Base-by-base conservation (phyloP, 2,888 invertebrate genomes). In the Noctuana brunneofusca region DNA sequence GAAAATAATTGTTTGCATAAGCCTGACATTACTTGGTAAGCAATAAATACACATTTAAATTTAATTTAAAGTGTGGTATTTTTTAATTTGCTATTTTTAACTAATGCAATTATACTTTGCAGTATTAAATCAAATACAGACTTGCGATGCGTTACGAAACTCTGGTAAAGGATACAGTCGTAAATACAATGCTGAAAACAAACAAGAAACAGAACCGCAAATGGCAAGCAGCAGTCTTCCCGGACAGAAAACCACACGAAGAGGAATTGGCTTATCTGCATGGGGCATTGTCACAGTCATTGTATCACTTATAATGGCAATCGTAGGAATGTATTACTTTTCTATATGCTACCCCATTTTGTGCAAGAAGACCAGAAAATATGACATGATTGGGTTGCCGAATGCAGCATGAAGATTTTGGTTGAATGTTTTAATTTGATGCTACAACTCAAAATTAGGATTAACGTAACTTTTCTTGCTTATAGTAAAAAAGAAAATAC, bases 291-390 rank as follows among this genome's bases (percentile, higher is more conserved):
- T 94, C 11, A 80, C 87, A n/a, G 71, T 94, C 9, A 79, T 93
- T 63, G 75, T 93, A 11, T 83, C 86, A 1, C 65, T 92, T n/a
- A 91, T 93, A 43, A 71, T 93, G 18, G 80, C 89, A 4, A 88
- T 89, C 66, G 85, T 92, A 77, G 92, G 92, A 0, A 86, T 93
- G 43, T 95, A 95, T 73, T 95, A 95, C 71, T 92, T 93, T 66
- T 92, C 94, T 30, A 91, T 95, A 69, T 94, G 95, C 71, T 95
- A 95, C 78, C 95, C 95, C 27, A 88, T 93, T 53, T 75, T 95
- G 52, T 95, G 94, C 69, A 89, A 92, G 67, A 92, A 92, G 67
- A 84, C 91, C 63, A 84, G 89, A 57, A 93, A 92, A 67, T 93
- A 93, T 80, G 92, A 93, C 68, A 90, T 92, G 74, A 93, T 93